phyloP scores from a whole-genome alignment of 92 coral and sea anemone genomes.

The Palythoa grandis region DNA sequence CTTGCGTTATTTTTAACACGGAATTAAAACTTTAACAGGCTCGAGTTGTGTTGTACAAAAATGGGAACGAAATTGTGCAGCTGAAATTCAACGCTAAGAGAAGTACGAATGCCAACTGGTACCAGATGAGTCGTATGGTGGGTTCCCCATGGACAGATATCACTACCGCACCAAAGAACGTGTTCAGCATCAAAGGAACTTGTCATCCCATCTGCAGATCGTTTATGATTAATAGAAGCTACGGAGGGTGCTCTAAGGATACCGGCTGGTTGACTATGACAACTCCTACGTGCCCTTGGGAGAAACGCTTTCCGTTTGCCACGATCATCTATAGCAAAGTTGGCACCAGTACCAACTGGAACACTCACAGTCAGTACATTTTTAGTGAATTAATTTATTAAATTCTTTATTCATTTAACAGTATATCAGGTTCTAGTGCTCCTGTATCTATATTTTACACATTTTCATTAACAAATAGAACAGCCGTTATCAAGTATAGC shows the following conservation, averaged over 20 bases:
- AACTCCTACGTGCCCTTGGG: conserved; percentile 9
- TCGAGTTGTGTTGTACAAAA: conserved; percentile 40
- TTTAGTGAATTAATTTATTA: too few relatives aligned
- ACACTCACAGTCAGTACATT: conserved; percentile 25
- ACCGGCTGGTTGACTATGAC: conserved; percentile 38
- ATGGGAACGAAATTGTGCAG: not conserved
- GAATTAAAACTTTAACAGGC: too few relatives aligned
- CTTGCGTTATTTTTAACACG: too few relatives aligned
- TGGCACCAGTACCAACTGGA: conserved; percentile 25
- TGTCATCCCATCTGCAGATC: conserved; percentile 39
- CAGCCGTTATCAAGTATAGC: too few relatives aligned
- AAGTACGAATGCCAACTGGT: conserved; percentile 27
- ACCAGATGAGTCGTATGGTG: not conserved
- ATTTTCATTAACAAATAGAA: too few relatives aligned
- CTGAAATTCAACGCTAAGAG: conserved; percentile 24
- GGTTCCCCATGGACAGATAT: conserved; percentile 51
- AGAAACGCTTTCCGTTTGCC: conserved; percentile 8
- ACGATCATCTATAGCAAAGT: conserved; percentile 27
- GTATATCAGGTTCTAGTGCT: too few relatives aligned
- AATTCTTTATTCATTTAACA: too few relatives aligned
- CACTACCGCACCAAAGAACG: conserved; percentile 6
- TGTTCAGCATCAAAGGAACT: conserved; percentile 30
- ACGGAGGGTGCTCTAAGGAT: conserved; percentile 42
- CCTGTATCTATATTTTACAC: too few relatives aligned
- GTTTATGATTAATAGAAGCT: conserved; percentile 28